A percentile compares a stretch with the other conserved stretches of the same genome.
Conservation (phyloP, 2,113 vertebrate genomes). For the Stegostoma tigrinum region DNA sequence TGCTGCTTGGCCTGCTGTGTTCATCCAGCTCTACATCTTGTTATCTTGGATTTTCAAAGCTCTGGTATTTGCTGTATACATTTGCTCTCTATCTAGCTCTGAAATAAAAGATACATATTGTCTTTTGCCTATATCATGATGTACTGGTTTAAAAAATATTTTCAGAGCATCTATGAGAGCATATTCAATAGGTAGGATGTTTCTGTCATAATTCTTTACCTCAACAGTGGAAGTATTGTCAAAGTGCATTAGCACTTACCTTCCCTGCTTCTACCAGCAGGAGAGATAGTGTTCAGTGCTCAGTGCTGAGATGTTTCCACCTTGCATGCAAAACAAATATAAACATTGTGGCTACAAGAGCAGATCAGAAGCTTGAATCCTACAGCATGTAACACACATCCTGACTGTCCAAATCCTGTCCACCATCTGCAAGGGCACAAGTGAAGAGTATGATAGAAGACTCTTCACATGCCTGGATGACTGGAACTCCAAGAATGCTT, state of each 20-base stretch:
- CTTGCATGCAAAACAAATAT: not conserved
- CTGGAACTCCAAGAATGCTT: no score
- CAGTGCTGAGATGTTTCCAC: not conserved
- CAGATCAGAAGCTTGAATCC: no score
- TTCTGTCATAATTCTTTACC: constrained; percentile 1
- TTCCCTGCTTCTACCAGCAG: not conserved
- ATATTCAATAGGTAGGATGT: not conserved
- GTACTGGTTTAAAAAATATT: not conserved
- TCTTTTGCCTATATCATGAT: not conserved
- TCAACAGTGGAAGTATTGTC: not conserved
- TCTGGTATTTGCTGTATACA: not conserved
- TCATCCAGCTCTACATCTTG: no score
- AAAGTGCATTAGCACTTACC: not conserved
- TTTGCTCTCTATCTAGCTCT: not conserved
- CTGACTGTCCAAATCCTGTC: no score
- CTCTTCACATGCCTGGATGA: no score
- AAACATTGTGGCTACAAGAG: no score
- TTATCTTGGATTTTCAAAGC: not conserved
- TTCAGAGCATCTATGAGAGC: not conserved
- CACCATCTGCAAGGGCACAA: no score
- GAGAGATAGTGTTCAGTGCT: not conserved
- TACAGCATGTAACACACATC: no score
- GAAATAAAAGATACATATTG: not conserved
- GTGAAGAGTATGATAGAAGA: no score
- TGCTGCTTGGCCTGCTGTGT: no score